Evolutionary conservation across 1,140 invertebrate genomes (phyloP).

Genomic region (Drosophila bifasciata): DNA sequence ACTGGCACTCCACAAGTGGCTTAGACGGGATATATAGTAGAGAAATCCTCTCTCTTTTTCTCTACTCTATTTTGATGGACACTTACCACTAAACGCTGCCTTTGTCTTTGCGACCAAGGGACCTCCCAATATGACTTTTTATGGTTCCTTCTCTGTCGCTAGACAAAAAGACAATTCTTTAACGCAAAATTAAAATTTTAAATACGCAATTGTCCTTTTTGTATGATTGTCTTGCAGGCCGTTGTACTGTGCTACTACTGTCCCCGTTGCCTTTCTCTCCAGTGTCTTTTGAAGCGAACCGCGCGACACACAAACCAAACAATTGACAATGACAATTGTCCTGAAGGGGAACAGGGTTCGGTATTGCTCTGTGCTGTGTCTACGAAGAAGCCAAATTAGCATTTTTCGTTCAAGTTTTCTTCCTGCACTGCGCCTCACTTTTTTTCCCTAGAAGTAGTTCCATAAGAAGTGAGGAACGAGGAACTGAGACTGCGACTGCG

Average conservation of each 20-base stretch:
- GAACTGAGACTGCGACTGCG: not conserved
- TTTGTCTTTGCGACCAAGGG: slow-evolving; percentile 51
- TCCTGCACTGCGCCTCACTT: slow-evolving; percentile 1
- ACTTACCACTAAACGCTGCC: slow-evolving; percentile 70
- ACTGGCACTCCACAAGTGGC: slow-evolving; percentile 33
- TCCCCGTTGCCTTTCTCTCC: slow-evolving; percentile 24
- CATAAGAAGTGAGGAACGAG: slow-evolving; percentile 28
- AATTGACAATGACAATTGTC: slow-evolving; percentile 71
- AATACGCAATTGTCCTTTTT: slow-evolving; percentile 81
- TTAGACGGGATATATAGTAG: slow-evolving; percentile 20
- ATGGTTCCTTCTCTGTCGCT: slow-evolving; percentile 62
- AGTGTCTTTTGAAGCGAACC: slow-evolving; percentile 66
- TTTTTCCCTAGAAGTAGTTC: slow-evolving; percentile 52
- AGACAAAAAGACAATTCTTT: slow-evolving; percentile 64
- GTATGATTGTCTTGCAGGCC: slow-evolving; percentile 39
- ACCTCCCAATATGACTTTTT: slow-evolving; percentile 78
- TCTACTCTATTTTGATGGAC: slow-evolving; percentile 50
- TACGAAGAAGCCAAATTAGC: slow-evolving; percentile 63
- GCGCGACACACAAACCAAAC: slow-evolving; percentile 46
- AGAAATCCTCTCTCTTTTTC: slow-evolving; percentile 13
- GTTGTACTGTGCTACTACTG: slow-evolving; percentile 32
- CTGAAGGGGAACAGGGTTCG: slow-evolving; percentile 23
- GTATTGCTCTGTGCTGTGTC: slow-evolving; percentile 11
- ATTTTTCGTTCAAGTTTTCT: slow-evolving; percentile 51
- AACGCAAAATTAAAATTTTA: slow-evolving; percentile 73